phyloP scores from a whole-genome alignment of 2,888 invertebrate species.

The Seira ritae region DNA sequence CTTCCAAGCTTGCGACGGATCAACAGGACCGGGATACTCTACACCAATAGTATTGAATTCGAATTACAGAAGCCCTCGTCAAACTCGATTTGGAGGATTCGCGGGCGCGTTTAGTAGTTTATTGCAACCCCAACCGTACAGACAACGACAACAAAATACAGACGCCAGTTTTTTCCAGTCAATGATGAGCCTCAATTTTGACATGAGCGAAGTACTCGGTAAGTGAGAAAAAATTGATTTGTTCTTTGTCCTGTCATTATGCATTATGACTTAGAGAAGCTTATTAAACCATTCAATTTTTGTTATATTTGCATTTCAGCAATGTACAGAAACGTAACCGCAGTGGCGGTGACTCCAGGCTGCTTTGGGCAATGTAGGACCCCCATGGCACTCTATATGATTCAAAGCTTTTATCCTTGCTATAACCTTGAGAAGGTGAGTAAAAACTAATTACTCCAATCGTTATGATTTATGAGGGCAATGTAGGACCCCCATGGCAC shows the following conservation, averaged over 20 bases:
- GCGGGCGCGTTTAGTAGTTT: conserved; percentile 10
- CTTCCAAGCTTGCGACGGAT: conserved; percentile 23
- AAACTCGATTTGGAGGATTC: conserved; percentile 39
- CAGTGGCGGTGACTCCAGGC: conserved; percentile 44
- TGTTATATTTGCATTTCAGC: conserved; percentile 38
- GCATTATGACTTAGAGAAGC: neutral
- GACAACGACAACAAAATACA: neutral
- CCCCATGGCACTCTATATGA: conserved; percentile 64
- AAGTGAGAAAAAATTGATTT: neutral
- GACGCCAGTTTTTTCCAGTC: conserved; percentile 57
- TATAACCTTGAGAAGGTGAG: conserved; percentile 62
- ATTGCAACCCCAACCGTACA: conserved; percentile 27
- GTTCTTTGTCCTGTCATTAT: neutral
- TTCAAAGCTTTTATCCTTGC: conserved; percentile 65
- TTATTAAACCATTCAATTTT: neutral
- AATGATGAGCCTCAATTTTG: conserved; percentile 59
- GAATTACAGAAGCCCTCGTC: conserved; percentile 15
- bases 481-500: conserved; percentile 65
- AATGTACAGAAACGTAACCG: conserved; percentile 65
- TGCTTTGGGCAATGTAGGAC: conserved; percentile 66
- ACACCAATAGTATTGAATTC: neutral
- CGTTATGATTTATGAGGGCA: too few relatives aligned
- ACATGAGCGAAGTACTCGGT: conserved; percentile 57
- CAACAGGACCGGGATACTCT: neutral
- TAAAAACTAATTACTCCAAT: too few relatives aligned